These are phyloP conservation scores for Cephus pulcher DNA, from an alignment of 2,888 invertebrate genomes.

Conservation along the genomic window DNA sequence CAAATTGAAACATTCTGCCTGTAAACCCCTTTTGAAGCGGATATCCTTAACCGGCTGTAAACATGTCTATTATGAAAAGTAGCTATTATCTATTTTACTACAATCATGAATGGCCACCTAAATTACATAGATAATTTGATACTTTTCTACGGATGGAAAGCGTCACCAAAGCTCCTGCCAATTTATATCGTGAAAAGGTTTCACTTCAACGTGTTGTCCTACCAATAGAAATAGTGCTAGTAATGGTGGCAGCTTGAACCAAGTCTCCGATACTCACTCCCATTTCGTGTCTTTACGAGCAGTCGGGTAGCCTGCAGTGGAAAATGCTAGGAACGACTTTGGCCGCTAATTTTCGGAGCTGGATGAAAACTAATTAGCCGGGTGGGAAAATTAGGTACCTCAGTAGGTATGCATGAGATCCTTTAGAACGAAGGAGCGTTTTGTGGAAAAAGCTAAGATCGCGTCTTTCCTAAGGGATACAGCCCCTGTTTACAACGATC, in stretches of 20 bases:
- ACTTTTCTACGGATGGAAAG: background rate
- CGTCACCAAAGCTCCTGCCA: background rate
- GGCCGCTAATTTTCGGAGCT: background rate
- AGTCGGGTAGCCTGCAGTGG: background rate
- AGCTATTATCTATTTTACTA: background rate
- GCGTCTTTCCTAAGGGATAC: background rate
- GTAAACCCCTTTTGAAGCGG: too few relatives aligned
- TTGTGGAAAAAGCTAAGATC: background rate
- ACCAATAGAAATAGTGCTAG: background rate
- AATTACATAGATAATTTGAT: background rate
- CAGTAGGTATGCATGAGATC: background rate
- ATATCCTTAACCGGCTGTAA: too few relatives aligned
- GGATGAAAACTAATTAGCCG: background rate
- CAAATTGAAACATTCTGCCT: too few relatives aligned
- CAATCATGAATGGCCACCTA: background rate
- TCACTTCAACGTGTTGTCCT: background rate
- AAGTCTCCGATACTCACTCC: background rate
- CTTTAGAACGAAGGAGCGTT: background rate
- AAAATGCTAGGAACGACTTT: background rate
- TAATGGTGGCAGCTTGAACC: background rate
- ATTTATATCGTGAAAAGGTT: background rate
- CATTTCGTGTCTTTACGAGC: background rate
- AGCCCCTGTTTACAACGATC: slow-evolving; percentile 29
- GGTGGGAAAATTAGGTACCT: background rate
- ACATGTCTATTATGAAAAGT: background rate